Percentiles rank a stretch among this genome's conserved stretches.
Conservation (phyloP, 2,113 vertebrate species). For the Pluvianellus socialis region DNA sequence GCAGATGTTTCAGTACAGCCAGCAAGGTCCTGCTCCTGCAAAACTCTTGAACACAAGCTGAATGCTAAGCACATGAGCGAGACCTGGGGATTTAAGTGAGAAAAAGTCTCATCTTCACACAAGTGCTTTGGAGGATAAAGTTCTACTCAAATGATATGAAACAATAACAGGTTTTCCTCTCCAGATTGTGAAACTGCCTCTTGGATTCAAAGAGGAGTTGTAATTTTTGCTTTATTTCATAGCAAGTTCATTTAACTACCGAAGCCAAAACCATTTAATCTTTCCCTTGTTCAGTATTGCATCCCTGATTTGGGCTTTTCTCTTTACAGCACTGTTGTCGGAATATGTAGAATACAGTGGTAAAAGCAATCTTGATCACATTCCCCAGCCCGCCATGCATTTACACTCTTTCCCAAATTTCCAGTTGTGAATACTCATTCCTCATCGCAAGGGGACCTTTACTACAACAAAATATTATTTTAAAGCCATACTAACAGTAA, state of each 20-base stretch:
- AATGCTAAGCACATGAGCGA: neutral
- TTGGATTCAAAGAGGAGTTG: neutral
- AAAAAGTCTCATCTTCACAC: neutral
- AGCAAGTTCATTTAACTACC: neutral
- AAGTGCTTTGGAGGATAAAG: neutral
- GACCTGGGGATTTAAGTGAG: neutral
- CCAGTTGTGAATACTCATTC: conserved; percentile 60
- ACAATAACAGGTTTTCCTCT: neutral
- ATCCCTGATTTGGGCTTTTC: neutral
- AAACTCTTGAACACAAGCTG: neutral
- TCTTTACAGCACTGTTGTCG: neutral
- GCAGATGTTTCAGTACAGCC: neutral
- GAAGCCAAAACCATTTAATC: neutral
- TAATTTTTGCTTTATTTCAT: neutral
- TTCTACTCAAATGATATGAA: neutral
- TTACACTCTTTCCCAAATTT: conserved; percentile 10
- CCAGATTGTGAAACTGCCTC: neutral
- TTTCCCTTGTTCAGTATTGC: neutral
- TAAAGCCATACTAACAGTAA: conserved; percentile 78
- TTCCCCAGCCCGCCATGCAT: rapidly evolving
- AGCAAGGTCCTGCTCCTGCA: neutral
- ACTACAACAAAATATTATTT: conserved; percentile 91
- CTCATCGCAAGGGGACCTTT: conserved; percentile 79
- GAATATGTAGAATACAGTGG: neutral
- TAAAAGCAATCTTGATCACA: neutral